A percentile compares a stretch with the other conserved stretches of the same genome.
Conservation (phyloP, 2,888 invertebrate genomes). For the Pomacea canaliculata region DNA sequence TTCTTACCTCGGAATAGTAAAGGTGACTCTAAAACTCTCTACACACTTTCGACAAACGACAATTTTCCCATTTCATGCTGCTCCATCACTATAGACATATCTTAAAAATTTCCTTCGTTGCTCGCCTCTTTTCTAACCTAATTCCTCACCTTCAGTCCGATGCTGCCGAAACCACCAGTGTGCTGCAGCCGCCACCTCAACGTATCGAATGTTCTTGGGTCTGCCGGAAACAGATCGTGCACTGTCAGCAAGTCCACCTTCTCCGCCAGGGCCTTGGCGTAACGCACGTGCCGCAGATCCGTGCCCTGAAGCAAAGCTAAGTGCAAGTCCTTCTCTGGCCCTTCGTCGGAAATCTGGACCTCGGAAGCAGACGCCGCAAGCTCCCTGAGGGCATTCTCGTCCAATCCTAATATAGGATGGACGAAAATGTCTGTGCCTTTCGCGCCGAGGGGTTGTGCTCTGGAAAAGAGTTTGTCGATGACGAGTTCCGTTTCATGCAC, state of each 20-base stretch:
- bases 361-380: conserved; percentile 34
- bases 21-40: too few relatives aligned
- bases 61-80: too few relatives aligned
- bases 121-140: too few relatives aligned
- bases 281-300: conserved; percentile 52
- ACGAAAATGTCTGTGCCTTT: conserved; percentile 16
- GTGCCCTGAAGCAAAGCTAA: conserved; percentile 43
- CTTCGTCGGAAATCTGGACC: conserved; percentile 18
- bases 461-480: conserved; percentile 52
- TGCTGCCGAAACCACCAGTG: conserved; percentile 51
- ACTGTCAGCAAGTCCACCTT: conserved; percentile 48
- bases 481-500: conserved; percentile 42
- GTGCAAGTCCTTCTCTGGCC: conserved; percentile 34
- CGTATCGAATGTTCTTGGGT: conserved; percentile 43
- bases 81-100: too few relatives aligned
- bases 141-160: conserved; percentile 50
- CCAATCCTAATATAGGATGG: conserved; percentile 37
- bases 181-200: conserved; percentile 49
- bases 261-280: conserved; percentile 47
- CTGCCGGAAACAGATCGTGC: conserved; percentile 54
- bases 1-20: too few relatives aligned
- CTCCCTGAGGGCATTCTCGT: conserved; percentile 39
- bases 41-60: too few relatives aligned
- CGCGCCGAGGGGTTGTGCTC: conserved; percentile 17
- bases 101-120: too few relatives aligned